phyloP scores from a whole-genome alignment of 2,797 vertebrate species.

The Poecilia gillii region DNA sequence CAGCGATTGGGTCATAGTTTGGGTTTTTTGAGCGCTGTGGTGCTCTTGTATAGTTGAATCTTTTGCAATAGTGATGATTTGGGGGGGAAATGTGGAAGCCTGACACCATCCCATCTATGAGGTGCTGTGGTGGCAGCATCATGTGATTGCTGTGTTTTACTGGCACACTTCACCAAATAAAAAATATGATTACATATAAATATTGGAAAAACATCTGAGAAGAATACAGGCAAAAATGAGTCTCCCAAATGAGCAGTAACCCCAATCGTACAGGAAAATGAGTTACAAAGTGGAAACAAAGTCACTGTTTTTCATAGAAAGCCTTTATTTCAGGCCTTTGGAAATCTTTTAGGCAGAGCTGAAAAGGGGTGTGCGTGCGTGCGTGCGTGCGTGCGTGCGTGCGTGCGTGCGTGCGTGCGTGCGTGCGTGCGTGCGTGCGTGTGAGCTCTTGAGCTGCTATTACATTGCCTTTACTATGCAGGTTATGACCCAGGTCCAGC shows the following conservation, averaged over 20 bases:
- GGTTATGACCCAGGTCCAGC: conserved; percentile 42
- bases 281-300: not conserved
- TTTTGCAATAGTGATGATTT: not conserved
- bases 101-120: not conserved
- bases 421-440: conserved; percentile 32
- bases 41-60: not conserved
- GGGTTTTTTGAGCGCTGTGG: not conserved
- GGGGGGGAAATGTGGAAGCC: not conserved
- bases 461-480: conserved; percentile 26
- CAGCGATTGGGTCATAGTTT: not conserved
- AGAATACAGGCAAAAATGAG: not conserved
- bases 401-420: conserved; percentile 5
- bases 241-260: not conserved
- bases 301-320: not conserved
- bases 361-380: not conserved
- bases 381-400: no score
- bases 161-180: not conserved
- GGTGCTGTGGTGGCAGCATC: not conserved
- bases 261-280: not conserved
- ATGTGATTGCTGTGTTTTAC: not conserved
- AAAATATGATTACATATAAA: not conserved
- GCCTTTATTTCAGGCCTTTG: not conserved
- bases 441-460: conserved; percentile 4
- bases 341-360: not conserved
- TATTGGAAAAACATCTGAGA: not conserved